These are phyloP conservation scores for Cyclopterus lumpus DNA, from an alignment of 2,797 vertebrate genomes.

Conservation along the genomic window DNA sequence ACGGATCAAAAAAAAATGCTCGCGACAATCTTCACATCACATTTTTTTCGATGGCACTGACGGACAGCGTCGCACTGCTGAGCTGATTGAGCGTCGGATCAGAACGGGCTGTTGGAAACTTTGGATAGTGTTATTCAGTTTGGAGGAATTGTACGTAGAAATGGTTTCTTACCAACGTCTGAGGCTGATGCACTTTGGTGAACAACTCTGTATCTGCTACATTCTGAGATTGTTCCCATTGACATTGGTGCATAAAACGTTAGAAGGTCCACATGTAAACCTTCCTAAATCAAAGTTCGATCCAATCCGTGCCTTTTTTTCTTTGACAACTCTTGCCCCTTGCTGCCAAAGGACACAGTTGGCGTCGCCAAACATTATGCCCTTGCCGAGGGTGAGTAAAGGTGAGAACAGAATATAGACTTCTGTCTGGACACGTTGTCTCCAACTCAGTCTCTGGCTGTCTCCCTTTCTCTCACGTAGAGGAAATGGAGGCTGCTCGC, in stretches of 20 bases:
- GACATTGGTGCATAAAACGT: conserved; percentile 9
- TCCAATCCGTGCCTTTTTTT: conserved; percentile 33
- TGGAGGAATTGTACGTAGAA: background rate
- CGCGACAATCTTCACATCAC: background rate
- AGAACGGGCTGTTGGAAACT: background rate
- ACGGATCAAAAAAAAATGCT: too few species aligned
- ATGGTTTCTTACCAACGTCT: background rate
- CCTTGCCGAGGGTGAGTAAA: conserved; percentile 46
- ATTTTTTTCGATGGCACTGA: background rate
- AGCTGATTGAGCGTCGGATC: background rate
- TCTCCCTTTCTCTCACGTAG: conserved; percentile 63
- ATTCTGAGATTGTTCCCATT: background rate
- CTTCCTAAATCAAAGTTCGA: conserved; percentile 50
- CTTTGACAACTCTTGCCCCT: conserved; percentile 42
- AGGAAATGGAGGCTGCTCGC: conserved; percentile 78
- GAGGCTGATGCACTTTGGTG: background rate
- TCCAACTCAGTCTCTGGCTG: conserved; percentile 46
- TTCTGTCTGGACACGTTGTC: conserved; percentile 63
- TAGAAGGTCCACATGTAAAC: conserved; percentile 36
- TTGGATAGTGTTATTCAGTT: conserved; percentile 1
- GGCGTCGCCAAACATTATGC: conserved; percentile 59
- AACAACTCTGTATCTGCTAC: background rate
- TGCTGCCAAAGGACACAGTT: conserved; percentile 50
- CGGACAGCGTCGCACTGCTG: background rate
- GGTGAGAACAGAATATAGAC: conserved; percentile 66